Percentiles rank a stretch among this genome's conserved stretches.
phyloP scores from a whole-genome alignment of 2,113 vertebrate species.

The Jaculus jaculus region DNA sequence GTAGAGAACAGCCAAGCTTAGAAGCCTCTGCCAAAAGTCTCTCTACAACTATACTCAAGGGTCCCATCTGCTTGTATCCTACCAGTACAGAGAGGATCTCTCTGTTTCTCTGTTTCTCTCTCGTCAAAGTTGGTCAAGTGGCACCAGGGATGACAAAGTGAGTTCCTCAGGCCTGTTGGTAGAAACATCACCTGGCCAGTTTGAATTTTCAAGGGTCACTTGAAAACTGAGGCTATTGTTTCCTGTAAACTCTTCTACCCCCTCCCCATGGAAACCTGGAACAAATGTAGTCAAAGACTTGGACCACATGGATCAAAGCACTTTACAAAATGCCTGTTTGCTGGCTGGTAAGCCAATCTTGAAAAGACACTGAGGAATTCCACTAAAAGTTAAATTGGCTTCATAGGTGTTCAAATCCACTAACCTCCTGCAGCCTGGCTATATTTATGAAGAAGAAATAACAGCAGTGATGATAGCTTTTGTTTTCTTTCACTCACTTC shows the following conservation, averaged over 20 bases:
- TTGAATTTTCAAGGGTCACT: background rate
- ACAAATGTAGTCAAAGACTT: background rate
- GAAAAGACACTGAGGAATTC: background rate
- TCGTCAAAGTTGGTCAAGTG: background rate
- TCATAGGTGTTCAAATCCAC: background rate
- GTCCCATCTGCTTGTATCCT: background rate
- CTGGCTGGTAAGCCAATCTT: background rate
- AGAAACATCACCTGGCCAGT: background rate
- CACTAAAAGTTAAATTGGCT: background rate
- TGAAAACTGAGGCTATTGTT: background rate
- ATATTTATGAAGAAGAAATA: conserved; percentile 31
- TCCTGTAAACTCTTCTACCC: background rate
- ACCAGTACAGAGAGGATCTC: background rate
- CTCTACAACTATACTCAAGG: no score
- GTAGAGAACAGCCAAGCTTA: background rate
- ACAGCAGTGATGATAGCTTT: background rate
- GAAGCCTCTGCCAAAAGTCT: background rate
- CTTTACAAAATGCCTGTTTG: background rate
- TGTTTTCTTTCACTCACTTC: background rate
- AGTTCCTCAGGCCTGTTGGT: background rate
- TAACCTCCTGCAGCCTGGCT: background rate
- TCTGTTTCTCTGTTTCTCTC: background rate
- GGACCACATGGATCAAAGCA: background rate
- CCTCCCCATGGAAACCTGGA: background rate
- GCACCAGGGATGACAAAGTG: background rate